phyloP scores from a whole-genome alignment of 2,797 vertebrate genomes.

The Danio choprae region DNA sequence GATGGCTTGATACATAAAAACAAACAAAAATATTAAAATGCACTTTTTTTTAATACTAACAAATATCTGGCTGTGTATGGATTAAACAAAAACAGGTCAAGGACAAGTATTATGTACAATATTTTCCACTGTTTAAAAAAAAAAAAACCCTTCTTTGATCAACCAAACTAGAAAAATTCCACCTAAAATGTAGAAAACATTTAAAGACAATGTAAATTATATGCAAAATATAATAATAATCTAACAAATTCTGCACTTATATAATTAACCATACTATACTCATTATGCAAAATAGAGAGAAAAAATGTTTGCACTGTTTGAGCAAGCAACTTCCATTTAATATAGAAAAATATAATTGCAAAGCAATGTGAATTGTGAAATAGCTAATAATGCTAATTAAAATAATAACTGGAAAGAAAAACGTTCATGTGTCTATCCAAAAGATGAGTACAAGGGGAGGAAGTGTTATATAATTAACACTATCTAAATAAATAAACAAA shows the following conservation, averaged over 20 bases:
- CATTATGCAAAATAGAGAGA: neutral
- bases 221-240: too few relatives aligned
- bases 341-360: neutral
- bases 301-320: too few relatives aligned
- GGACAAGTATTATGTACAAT: neutral
- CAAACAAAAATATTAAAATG: neutral
- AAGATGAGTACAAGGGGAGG: slow-evolving; percentile 7
- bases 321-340: too few relatives aligned
- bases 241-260: too few relatives aligned
- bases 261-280: too few relatives aligned
- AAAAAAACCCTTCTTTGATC: neutral
- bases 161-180: neutral
- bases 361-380: neutral
- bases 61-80: neutral
- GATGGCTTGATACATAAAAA: neutral
- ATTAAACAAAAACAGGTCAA: neutral
- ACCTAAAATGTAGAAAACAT: neutral
- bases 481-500: slow-evolving; percentile 52
- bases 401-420: neutral
- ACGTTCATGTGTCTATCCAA: neutral
- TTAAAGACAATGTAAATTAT: too few relatives aligned
- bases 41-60: neutral
- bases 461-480: slow-evolving; percentile 52
- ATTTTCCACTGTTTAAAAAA: neutral
- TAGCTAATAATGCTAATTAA: neutral